phyloP scores from a whole-genome alignment of 1,140 invertebrate species.

The Armadillidium nasatum region DNA sequence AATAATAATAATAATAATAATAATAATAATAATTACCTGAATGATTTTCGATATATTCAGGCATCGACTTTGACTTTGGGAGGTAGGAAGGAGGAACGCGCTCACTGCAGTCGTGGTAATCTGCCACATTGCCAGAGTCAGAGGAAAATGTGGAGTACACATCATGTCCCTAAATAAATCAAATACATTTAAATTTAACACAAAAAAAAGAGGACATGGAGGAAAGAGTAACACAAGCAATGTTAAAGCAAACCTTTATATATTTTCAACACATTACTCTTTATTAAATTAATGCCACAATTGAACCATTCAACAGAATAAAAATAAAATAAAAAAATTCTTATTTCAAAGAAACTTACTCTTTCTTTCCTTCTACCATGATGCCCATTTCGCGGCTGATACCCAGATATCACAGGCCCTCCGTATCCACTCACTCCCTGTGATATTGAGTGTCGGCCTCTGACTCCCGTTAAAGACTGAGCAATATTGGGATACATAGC shows the following conservation, averaged over 20 bases:
- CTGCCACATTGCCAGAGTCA: conserved; percentile 43
- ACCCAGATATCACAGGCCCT: neutral
- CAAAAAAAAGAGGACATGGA: no score
- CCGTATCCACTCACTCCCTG: neutral
- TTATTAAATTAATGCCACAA: no score
- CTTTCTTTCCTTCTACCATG: neutral
- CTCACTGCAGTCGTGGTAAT: conserved; percentile 41
- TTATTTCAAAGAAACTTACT: neutral
- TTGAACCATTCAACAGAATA: no score
- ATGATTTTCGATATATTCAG: conserved; percentile 42
- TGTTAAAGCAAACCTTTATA: no score
- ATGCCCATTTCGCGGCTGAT: neutral
- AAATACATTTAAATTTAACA: neutral
- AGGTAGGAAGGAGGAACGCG: conserved; percentile 24
- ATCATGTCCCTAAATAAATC: conserved; percentile 27
- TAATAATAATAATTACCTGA: conserved; percentile 18
- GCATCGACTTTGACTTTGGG: conserved; percentile 41
- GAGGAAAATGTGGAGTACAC: conserved; percentile 42
- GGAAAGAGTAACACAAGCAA: no score
- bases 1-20: neutral
- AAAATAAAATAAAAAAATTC: neutral
- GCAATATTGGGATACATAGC: neutral
- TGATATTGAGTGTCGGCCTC: neutral
- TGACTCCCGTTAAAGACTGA: neutral
- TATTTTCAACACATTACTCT: no score